Evolutionary conservation across 2,797 vertebrate genomes (phyloP), one percentile per base, ranked within the genome.

Genomic region (Chloroceryle inda): DNA sequence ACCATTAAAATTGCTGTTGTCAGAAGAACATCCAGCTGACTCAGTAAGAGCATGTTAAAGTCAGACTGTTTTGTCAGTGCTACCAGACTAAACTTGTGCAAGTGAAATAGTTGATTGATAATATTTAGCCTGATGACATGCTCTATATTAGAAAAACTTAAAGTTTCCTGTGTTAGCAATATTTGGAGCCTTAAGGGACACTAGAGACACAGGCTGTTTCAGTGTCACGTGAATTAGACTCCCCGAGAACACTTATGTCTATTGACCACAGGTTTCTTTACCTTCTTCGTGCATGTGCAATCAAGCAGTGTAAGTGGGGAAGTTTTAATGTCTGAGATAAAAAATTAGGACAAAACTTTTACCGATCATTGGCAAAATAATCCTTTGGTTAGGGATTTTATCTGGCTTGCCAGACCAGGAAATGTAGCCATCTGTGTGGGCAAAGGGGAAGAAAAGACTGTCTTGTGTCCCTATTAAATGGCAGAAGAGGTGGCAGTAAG

Each of bases 1-100:
- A 72, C 87, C 58, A 77, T 94, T 94, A 84, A 90, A 95, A 90
- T 16, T 12, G 2, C 33, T 89, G 29, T n/a, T 95, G 72, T 84
- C 69, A 56, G 86, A 84, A 91, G 66, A 42, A n/a, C 33, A 50
- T 74, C 62, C 56, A 84, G 79, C 85, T 94, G 50, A 67, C 38
- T 35, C 52, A 11, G 31, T 49, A 63, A 40, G 37, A 79, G 29
- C 26, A 27, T 14, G 67, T 59, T 59, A 61, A 68, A 61, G 69
- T 88, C 58, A 40, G 31, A 86, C 80, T 80, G 23, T 68, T 31
- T 31, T 49, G 52, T 92, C 35, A 75, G n/a, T 52, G 55, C 23
- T 64, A 66, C 40, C 68, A 66, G 27, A 61, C 69, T 64, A 45
- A 67, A 45, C 55, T 22, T 72, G 74, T 88, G 55, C 47, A 44